Evolutionary conservation across 2,888 invertebrate genomes (phyloP), one percentile per base, ranked within the genome.

Genomic region (Eurytoma californica): DNA sequence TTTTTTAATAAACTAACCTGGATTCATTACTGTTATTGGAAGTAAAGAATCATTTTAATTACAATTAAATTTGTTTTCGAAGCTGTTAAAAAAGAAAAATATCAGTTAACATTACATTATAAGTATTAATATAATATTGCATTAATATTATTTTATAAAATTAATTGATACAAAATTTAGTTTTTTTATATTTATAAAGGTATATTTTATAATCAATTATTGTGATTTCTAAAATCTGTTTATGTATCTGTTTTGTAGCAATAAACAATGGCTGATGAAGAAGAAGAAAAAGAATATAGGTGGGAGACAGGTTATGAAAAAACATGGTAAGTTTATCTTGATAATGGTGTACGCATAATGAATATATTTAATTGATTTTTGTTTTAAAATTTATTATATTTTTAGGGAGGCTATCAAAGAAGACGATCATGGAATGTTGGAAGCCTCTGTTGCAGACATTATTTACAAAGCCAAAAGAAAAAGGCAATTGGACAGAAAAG

Each of bases 231-330:
- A 9, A 7, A 16, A 24, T 39, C 9, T n/a, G n/a, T 39, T n/a
- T n/a, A n/a, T 30, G 9, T 30, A 28, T 7, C 12, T 5, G 16
- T 47, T 63, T 18, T 18, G 1, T 3, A 63, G 63, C 13, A 69
- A 60, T 69, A 47, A 68, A 79, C 30, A 65, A 95, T 95, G 95
- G 94, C 93, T 65, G 96, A 96, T 80, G 96, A 96, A 80, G 89
- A 95, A 66, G 96, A 97, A 89, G 93, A 94, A 39, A 97, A 96
- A 86, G 97, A 97, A 89, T 97, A 97, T 89, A 94, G 97, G 73
- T 97, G 97, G 97, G 97, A 97, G 90, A 97, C 97, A 70, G 97
- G 97, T 84, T 97, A 97, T 90, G 97, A 97, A 89, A 97, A 97
- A 91, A 97, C 97, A 88, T 97, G 97, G 97, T 96, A 91, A 91